phyloP scores from a whole-genome alignment of 2,888 invertebrate genomes.

The Xestia c-nigrum region DNA sequence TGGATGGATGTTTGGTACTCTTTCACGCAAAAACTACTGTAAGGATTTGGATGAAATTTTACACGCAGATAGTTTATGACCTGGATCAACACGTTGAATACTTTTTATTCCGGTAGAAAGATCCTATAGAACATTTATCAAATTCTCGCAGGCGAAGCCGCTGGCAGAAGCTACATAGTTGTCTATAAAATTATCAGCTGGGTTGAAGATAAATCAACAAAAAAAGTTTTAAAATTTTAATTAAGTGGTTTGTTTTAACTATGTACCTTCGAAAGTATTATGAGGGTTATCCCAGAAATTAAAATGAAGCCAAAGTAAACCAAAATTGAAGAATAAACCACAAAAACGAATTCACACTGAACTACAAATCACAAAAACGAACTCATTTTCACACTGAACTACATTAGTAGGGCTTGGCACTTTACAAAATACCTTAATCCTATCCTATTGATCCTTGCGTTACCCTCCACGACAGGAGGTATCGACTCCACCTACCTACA shows the following conservation, averaged over 20 bases:
- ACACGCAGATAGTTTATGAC: too few relatives aligned
- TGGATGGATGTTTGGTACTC: too few relatives aligned
- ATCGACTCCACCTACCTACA: background rate
- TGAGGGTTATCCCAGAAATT: background rate
- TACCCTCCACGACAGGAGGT: background rate
- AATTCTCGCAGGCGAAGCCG: too few relatives aligned
- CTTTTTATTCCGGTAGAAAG: too few relatives aligned
- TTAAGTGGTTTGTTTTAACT: background rate
- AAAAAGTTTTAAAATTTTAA: background rate
- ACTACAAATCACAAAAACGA: background rate
- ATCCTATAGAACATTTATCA: too few relatives aligned
- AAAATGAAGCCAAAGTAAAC: background rate
- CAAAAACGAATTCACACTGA: background rate
- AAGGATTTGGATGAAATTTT: too few relatives aligned
- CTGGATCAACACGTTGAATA: too few relatives aligned
- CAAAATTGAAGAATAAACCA: background rate
- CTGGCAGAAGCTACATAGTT: too few relatives aligned
- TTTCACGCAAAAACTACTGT: too few relatives aligned
- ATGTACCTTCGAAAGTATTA: background rate
- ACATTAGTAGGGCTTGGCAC: conserved; percentile 8
- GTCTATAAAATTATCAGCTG: background rate
- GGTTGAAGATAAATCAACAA: background rate
- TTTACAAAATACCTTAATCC: conserved; percentile 21
- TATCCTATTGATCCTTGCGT: conserved; percentile 36
- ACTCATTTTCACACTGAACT: background rate